phyloP scores from a whole-genome alignment of 2,888 invertebrate genomes.

The Caradrina kadenii region DNA sequence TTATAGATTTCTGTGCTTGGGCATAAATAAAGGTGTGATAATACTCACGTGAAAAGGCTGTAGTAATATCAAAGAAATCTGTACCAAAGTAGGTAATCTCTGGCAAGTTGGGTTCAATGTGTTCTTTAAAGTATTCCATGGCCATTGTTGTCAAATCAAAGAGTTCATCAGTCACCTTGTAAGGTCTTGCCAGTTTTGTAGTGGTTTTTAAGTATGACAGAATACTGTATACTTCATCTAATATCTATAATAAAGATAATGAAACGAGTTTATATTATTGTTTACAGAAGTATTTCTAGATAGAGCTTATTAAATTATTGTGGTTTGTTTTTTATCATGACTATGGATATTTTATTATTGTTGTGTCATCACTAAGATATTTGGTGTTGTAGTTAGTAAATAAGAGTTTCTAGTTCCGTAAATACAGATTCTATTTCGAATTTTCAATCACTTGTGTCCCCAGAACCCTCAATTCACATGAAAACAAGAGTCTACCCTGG shows the following conservation, averaged over 20 bases:
- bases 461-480: conserved; percentile 12
- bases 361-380: conserved; percentile 8
- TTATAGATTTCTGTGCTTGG: not conserved
- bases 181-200: conserved; percentile 95
- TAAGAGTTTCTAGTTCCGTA: not conserved
- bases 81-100: conserved; percentile 97
- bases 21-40: conserved; percentile 2
- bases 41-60: conserved; percentile 92
- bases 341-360: conserved; percentile 21
- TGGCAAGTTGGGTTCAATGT: conserved; percentile 96
- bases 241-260: conserved; percentile 91
- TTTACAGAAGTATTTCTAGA: conserved; percentile 30
- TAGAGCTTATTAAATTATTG: conserved; percentile 8
- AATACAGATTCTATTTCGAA: not conserved
- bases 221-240: conserved; percentile 97
- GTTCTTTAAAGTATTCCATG: conserved; percentile 99
- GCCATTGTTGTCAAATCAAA: conserved; percentile 99
- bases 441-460: not conserved
- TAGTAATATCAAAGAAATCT: conserved; percentile 95
- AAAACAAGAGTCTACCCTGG: not conserved
- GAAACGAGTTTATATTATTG: conserved; percentile 18
- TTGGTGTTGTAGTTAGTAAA: not conserved
- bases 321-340: conserved; percentile 22
- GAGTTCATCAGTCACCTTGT: conserved; percentile 98
- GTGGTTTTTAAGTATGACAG: conserved; percentile 95